phyloP scores from a whole-genome alignment of 2,797 vertebrate species.

The Kryptolebias ocellatus region DNA sequence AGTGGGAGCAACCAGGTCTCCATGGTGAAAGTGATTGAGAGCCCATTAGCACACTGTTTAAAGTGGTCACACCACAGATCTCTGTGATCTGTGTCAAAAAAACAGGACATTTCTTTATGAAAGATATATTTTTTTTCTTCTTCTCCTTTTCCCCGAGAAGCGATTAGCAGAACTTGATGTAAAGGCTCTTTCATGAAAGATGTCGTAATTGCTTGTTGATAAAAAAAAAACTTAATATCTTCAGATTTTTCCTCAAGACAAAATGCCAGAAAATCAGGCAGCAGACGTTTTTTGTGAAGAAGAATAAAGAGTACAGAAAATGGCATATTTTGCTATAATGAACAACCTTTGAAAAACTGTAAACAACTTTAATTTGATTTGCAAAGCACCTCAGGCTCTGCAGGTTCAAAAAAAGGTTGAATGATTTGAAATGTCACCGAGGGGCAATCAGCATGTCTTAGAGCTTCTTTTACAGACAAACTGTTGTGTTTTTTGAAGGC shows the following conservation, averaged over 20 bases:
- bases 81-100: constrained; percentile 24
- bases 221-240: constrained; percentile 62
- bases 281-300: constrained; percentile 23
- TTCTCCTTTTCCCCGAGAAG: constrained; percentile 3
- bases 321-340: constrained; percentile 22
- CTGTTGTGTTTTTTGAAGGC: constrained; percentile 15
- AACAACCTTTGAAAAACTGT: constrained; percentile 29
- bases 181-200: constrained; percentile 52
- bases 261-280: constrained; percentile 30
- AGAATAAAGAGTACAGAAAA: constrained; percentile 33
- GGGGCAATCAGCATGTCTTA: constrained; percentile 37
- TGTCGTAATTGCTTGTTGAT: constrained; percentile 59
- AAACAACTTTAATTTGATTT: constrained; percentile 43
- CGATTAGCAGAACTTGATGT: constrained; percentile 42
- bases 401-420: constrained; percentile 36
- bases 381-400: constrained; percentile 23
- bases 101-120: constrained; percentile 18
- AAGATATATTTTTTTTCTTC: not conserved
- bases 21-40: constrained; percentile 59
- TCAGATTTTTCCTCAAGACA: constrained; percentile 54
- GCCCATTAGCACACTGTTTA: constrained; percentile 54
- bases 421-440: constrained; percentile 58
- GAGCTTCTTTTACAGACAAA: constrained; percentile 12
- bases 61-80: constrained; percentile 40
- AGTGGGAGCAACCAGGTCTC: constrained; percentile 54